Evolutionary conservation across 2,113 vertebrate species (phyloP), one percentile per base, ranked within the genome.

Genomic region (Rhinoderma darwinii): DNA sequence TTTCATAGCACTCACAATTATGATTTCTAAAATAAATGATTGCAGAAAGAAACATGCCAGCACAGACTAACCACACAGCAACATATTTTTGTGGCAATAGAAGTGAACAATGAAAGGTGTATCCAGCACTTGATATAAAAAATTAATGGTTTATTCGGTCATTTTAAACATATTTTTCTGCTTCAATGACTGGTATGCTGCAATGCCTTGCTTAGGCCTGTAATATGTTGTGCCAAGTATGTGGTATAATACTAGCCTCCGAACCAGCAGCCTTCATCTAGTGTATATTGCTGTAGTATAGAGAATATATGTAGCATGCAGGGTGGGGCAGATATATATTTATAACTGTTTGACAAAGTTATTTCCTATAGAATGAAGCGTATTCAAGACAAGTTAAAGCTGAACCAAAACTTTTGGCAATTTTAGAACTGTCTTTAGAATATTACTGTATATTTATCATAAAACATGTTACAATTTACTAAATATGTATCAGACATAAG

Each of bases 221-320:
- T 61, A 61, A 11, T 47, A 61, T n/a, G 56, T 61, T 61, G 56
- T 61, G 56, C 56, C 56, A 61, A 61, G 56, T 61, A 61, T 61
- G 56, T 61, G 56, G 56, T 61, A 61, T 27, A 61, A 10, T 27
- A n/a, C 56, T 61, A 11, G 25, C 56, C 56, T 61, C 56, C n/a
- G 22, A n/a, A 61, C 25, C 56, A n/a, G 25, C 56, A 61, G 25
- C 9, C 44, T 47, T 47, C 44, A 47, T 47, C 14, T 47, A 47
- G 56, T 61, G 11, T n/a, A 61, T 61, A 11, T 61, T 61, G 56
- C 8, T 61, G 56, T 12, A 47, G 56, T 11, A 9, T 61, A 61
- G 20, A n/a, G 27, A 61, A 61, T 61, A 25, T 61, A 7, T 27
- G 25, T 61, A 61, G 25, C 8, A 61, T n/a, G 27, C 56, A 47